phyloP scores from a whole-genome alignment of 2,113 vertebrate species.

The Dicaeum eximium region DNA sequence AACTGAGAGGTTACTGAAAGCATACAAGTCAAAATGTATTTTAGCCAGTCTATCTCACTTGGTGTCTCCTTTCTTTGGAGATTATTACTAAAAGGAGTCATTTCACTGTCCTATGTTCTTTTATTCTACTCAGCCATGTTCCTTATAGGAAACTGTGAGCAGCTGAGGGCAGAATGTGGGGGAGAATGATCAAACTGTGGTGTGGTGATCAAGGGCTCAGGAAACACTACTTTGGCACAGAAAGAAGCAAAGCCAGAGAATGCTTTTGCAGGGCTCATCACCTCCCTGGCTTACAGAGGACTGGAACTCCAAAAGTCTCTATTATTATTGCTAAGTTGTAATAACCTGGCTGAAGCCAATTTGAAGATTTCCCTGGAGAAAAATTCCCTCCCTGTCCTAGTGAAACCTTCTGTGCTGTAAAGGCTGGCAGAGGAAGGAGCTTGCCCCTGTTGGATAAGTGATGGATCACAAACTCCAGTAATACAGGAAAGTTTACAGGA shows the following conservation, averaged over 20 bases:
- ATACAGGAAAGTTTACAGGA: not conserved
- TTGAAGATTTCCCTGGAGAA: not conserved
- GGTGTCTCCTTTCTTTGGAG: not conserved
- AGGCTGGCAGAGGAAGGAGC: not conserved
- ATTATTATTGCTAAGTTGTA: not conserved
- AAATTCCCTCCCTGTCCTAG: not conserved
- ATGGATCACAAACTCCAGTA: not conserved
- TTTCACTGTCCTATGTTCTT: not conserved
- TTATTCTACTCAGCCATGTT: not conserved
- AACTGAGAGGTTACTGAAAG: not conserved
- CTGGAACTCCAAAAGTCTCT: not conserved
- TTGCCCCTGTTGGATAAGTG: not conserved
- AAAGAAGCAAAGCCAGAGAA: not conserved
- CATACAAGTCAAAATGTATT: not conserved
- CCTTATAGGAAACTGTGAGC: not conserved
- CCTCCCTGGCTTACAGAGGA: not conserved
- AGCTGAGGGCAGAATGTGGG: not conserved
- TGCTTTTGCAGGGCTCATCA: not conserved
- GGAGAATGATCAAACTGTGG: not conserved
- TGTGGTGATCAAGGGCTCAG: not conserved
- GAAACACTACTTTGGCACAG: not conserved
- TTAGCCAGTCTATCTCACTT: not conserved
- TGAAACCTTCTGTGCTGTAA: not conserved
- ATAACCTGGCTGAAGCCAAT: not conserved
- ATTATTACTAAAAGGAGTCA: not conserved